Base-by-base conservation (phyloP, 2,797 vertebrate genomes). In the Trematomus bernacchii region DNA sequence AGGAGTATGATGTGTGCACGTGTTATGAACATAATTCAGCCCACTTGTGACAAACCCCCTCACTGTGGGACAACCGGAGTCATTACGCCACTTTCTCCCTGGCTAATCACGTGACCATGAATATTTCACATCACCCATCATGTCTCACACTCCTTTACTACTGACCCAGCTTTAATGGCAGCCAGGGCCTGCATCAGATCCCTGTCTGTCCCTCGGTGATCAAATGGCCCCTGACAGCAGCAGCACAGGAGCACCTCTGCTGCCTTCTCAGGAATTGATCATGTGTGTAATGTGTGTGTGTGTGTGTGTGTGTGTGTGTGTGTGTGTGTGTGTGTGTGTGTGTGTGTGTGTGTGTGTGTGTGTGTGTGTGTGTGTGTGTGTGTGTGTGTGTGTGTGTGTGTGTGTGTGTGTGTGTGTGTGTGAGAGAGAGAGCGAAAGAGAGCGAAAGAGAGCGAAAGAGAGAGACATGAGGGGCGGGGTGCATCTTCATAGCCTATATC, bases 81-180 rank as follows among this genome's bases (percentile, higher is more conserved):
- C 74, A 79, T 75, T 82, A 71, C 40, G 67, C 76, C 86, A 82
- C 67, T 80, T 74, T 78, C 46, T 51, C 55, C n/a, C 42, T 48
- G 50, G 59, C 71, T 44, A 61, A 82, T 91, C 80, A 81, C 81
- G 75, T 85, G 79, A 55, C 54, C 82, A 89, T 91, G 78, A 92
- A 91, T 92, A 93, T 93, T 93, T 89, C 85, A 91, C 87, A 61
- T 67, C 77, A 57, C 77, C 73, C 80, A 48, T 23, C 80, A 48
- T 23, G 53, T 61, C 78, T 70, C 66, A 18, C 75, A 50, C 76
- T 82, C 64, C 55, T 54, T 63, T 71, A 77, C 82, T 85, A 91
- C 83, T 88, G 84, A 88, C 79, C 85, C 71, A 78, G 79, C 80
- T 86, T 62, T 66, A 82, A 81, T 72, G 76, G 79, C 80, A 84